Evolutionary conservation across 1,140 invertebrate species (phyloP).

Genomic region (Habropoda laboriosa): DNA sequence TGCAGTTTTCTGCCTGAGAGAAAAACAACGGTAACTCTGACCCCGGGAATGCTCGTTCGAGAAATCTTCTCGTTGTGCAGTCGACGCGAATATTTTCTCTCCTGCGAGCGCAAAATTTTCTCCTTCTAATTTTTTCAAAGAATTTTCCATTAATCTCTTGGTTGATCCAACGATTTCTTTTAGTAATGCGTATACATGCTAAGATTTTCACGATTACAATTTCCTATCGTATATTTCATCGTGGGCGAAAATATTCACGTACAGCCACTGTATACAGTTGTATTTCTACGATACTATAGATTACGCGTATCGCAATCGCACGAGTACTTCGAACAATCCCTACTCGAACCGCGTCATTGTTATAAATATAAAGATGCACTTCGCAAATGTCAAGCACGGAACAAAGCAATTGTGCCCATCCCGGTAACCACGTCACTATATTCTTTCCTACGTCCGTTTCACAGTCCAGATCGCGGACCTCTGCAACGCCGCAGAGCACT

Average conservation of each 20-base stretch:
- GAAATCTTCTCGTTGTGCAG: background rate
- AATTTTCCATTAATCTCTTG: too few species aligned
- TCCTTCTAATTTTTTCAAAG: background rate
- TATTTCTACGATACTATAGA: too few species aligned
- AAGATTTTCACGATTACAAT: background rate
- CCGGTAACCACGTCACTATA: too few species aligned
- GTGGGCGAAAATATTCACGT: background rate
- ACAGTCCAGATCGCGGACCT: background rate
- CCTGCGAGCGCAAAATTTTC: background rate
- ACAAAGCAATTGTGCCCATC: background rate
- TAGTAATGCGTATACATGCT: too few species aligned
- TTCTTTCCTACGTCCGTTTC: background rate
- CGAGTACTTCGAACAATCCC: background rate
- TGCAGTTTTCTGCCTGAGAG: constrained; percentile 50
- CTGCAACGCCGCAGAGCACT: background rate
- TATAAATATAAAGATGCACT: background rate
- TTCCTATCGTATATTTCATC: background rate
- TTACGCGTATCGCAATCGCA: too few species aligned
- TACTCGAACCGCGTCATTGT: background rate
- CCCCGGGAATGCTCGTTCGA: background rate
- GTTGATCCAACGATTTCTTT: too few species aligned
- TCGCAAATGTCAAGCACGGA: background rate
- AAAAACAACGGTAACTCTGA: constrained; percentile 29
- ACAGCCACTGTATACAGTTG: background rate
- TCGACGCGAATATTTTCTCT: background rate